Conservation (phyloP, 2,888 invertebrate species). For the Chouioia cunea region DNA sequence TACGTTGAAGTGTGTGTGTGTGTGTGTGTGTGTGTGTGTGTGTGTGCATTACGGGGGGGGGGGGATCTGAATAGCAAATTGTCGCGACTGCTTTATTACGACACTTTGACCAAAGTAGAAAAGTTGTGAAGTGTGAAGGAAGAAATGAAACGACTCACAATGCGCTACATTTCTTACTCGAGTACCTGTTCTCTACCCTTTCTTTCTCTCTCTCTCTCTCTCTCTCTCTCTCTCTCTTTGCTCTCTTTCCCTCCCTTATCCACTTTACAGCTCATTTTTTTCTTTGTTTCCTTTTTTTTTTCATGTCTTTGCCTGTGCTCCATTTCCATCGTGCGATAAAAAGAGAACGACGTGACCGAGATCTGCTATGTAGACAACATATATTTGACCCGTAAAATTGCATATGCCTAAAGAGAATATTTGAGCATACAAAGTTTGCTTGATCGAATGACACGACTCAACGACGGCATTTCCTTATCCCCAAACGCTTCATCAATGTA, state of each 20-base stretch:
- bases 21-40: too few species aligned
- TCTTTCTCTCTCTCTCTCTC: too few species aligned
- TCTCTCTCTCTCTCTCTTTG: background rate
- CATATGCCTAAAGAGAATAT: too few species aligned
- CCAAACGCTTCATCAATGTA: too few species aligned
- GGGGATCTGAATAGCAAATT: too few species aligned
- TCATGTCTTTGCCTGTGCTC: background rate
- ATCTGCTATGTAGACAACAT: too few species aligned
- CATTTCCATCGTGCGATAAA: background rate
- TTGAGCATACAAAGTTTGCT: too few species aligned
- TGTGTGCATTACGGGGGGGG: too few species aligned
- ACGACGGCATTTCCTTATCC: too few species aligned
- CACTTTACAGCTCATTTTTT: background rate
- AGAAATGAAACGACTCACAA: constrained; percentile 14
- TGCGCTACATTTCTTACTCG: constrained; percentile 11
- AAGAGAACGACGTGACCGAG: background rate
- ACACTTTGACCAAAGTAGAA: background rate
- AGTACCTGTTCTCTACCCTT: background rate
- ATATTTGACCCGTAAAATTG: too few species aligned
- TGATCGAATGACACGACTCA: too few species aligned
- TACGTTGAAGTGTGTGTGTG: background rate
- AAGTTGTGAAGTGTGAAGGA: constrained; percentile 7
- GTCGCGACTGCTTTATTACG: too few species aligned
- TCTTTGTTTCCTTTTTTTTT: background rate
- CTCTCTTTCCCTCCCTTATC: background rate